Conservation (phyloP, 2,113 vertebrate genomes). For the Platycercus adscitus region DNA sequence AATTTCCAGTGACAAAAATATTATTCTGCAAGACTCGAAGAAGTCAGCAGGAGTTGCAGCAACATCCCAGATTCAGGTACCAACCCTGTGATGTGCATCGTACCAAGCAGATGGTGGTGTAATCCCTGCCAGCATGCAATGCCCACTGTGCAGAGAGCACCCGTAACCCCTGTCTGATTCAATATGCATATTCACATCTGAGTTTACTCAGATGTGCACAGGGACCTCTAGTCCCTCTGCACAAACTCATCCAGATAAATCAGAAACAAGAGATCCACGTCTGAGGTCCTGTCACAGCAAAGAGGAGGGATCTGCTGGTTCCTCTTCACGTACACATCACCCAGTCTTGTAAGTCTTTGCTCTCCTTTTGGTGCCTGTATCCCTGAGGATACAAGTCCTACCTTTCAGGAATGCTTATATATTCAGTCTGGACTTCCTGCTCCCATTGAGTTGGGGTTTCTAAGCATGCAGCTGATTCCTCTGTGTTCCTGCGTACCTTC, state of each 20-base stretch:
- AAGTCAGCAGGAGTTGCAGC: conserved; percentile 5
- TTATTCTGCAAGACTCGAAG: conserved; percentile 2
- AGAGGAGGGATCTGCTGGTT: background rate
- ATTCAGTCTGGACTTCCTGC: background rate
- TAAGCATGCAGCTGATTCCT: accelerated
- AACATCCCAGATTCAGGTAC: background rate
- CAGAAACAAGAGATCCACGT: background rate
- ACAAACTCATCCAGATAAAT: background rate
- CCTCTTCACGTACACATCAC: background rate
- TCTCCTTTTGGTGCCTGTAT: background rate
- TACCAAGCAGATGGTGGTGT: conserved; percentile 51
- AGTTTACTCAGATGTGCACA: background rate
- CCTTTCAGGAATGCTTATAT: background rate
- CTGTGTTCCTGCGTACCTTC: background rate
- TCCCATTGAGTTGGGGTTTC: background rate
- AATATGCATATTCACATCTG: conserved; percentile 34
- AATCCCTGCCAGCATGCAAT: conserved; percentile 40
- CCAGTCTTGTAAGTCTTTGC: background rate
- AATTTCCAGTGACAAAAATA: background rate
- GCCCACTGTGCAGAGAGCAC: background rate
- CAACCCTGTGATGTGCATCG: background rate
- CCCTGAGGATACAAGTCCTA: background rate
- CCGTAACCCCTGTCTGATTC: background rate
- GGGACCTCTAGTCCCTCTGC: background rate
- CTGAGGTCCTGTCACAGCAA: background rate